These are phyloP conservation scores for Ctenomys sociabilis DNA, from an alignment of 2,113 vertebrate species.

Conservation along the genomic window DNA sequence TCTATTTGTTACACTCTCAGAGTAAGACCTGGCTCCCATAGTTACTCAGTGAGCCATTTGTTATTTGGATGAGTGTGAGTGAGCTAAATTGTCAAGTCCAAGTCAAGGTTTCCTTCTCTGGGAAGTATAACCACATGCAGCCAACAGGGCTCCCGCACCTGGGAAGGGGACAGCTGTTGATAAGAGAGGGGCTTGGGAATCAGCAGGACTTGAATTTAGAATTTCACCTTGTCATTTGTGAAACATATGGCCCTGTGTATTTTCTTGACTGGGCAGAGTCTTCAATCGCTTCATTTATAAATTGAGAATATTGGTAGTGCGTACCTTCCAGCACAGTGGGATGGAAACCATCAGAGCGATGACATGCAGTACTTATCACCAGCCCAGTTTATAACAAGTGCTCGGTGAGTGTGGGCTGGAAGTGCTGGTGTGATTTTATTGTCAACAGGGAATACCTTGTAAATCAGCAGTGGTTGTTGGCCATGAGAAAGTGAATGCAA, in stretches of 20 bases:
- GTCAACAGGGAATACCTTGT: neutral
- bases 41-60: neutral
- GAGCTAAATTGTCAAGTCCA: neutral
- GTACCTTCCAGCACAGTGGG: neutral
- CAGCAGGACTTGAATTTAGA: neutral
- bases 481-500: neutral
- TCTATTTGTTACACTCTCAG: neutral
- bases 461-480: neutral
- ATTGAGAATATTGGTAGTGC: neutral
- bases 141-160: neutral
- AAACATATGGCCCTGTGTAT: neutral
- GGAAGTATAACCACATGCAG: neutral
- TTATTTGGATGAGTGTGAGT: neutral
- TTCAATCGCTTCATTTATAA: constrained; percentile 15
- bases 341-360: neutral
- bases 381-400: neutral
- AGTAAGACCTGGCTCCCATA: neutral
- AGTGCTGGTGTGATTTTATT: neutral
- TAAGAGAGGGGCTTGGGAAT: neutral
- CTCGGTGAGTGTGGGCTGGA: neutral
- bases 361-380: neutral
- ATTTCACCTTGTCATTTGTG: neutral
- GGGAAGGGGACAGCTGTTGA: neutral
- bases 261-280: neutral
- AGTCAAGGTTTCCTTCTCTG: neutral